Evolutionary conservation across 2,888 invertebrate species (phyloP), one percentile per base, ranked within the genome.

Genomic region (Leptarthrus brevirostris): DNA sequence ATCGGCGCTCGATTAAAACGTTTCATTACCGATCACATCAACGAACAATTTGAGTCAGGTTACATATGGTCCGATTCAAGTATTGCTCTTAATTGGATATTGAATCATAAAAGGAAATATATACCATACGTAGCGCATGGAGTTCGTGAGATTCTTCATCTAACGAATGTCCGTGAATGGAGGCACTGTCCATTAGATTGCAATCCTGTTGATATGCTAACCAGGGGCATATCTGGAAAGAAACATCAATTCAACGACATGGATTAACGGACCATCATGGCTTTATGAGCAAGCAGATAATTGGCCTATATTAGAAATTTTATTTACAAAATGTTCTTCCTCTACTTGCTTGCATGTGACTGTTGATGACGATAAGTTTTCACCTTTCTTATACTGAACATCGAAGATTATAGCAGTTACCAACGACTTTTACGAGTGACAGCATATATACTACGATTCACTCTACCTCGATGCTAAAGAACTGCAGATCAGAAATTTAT

Each of bases 281-380:
- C 30, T 30, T 30, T 30, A 30, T 30, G 30, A 30, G 30, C 30
- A 30, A 6, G 8, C 30, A 30, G 30, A 30, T 30, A 30, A 30
- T 30, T 30, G 30, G 30, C 30, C 30, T 30, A 8, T 30, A 30
- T 30, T 30, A 30, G 30, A 30, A 30, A 30, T 8, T 30, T 30
- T 30, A 0, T 30, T 8, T 6, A 56, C 24, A 26, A 56, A 56
- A 26, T 56, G 24, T 56, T 56, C 16, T 56, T 56, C 30, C 30
- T 24, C 56, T 56, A 56, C 56, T 56, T 56, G 56, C 56, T 30
- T 30, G 30, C 30, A 30, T 0, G 30, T 30, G 30, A 30, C 30
- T 30, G 8, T 30, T 30, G 30, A 30, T 6, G 30, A 30, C 8
- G 8, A 30, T 30, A 8, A 30, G 30, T 0, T 30, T 30, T 8